Evolutionary conservation across 1,140 invertebrate species (phyloP).

Genomic region (Drosophila truncata): DNA sequence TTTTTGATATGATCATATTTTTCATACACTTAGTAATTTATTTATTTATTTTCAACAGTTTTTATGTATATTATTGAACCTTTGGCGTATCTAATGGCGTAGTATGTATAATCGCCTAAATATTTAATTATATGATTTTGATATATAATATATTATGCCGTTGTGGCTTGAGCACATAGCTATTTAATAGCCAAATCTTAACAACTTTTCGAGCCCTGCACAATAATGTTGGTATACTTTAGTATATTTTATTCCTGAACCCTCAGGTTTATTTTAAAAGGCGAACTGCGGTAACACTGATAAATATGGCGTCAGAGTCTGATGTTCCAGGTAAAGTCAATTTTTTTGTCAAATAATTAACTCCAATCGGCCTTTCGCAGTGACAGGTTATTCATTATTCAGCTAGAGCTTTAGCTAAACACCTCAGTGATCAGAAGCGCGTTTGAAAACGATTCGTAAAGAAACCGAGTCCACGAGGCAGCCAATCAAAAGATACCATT

Average conservation of each 20-base stretch:
- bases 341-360: conserved; percentile 24
- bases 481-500: conserved; percentile 14
- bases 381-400: conserved; percentile 12
- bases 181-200: not conserved
- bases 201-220: not conserved
- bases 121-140: too few relatives aligned
- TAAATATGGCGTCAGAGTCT: conserved; percentile 80
- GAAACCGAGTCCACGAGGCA: conserved; percentile 59
- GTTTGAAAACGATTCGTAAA: conserved; percentile 1
- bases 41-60: too few relatives aligned
- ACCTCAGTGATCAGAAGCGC: not conserved
- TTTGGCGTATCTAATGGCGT: too few relatives aligned
- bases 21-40: too few relatives aligned
- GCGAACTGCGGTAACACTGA: conserved; percentile 5
- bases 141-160: too few relatives aligned
- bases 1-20: too few relatives aligned
- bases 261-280: not conserved
- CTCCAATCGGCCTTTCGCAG: not conserved
- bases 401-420: not conserved
- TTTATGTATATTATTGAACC: too few relatives aligned
- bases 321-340: conserved; percentile 72
- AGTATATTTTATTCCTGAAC: not conserved
- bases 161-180: not conserved
- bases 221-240: not conserved
- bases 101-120: too few relatives aligned